Conservation (phyloP, 2,888 invertebrate species). For the Sinopyrophorus schimmeli region DNA sequence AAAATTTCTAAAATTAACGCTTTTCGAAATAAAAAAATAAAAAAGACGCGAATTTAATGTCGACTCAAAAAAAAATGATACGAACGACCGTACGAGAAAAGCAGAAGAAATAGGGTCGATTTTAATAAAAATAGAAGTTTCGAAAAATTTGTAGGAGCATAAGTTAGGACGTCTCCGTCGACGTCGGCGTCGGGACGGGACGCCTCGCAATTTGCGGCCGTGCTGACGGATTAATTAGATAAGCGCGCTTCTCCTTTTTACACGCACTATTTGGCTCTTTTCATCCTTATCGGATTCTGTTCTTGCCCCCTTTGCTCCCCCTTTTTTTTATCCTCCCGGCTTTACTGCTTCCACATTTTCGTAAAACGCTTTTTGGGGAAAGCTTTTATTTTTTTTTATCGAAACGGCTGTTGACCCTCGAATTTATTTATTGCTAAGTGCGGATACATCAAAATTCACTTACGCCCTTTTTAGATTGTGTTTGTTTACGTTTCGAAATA, state of each 20-base stretch:
- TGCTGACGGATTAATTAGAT: slow-evolving; percentile 25
- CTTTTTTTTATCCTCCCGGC: too few species aligned
- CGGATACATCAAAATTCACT: slow-evolving; percentile 1
- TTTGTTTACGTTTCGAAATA: too few species aligned
- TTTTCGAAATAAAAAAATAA: too few species aligned
- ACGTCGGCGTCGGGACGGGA: slow-evolving; percentile 22
- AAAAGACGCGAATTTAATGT: too few species aligned
- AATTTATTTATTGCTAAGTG: neutral
- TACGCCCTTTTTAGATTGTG: too few species aligned
- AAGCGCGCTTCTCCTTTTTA: slow-evolving; percentile 21
- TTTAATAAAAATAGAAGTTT: slow-evolving; percentile 13
- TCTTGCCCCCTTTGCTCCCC: too few species aligned
- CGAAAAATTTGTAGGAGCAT: slow-evolving; percentile 11
- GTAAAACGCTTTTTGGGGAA: slow-evolving; percentile 15
- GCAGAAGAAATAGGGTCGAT: slow-evolving; percentile 11
- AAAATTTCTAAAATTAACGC: neutral
- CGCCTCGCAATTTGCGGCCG: slow-evolving; percentile 22
- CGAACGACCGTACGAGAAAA: neutral
- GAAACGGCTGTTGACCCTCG: slow-evolving; percentile 18
- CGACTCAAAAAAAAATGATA: too few species aligned
- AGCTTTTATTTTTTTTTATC: slow-evolving; percentile 1
- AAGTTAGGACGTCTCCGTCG: slow-evolving; percentile 23
- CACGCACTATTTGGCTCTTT: slow-evolving; percentile 17
- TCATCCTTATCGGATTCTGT: slow-evolving; percentile 22
- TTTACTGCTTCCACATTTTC: slow-evolving; percentile 22